Evolutionary conservation across 1,140 invertebrate genomes (phyloP), one percentile per base, ranked within the genome.

Genomic region (Neuroterus valhalla): DNA sequence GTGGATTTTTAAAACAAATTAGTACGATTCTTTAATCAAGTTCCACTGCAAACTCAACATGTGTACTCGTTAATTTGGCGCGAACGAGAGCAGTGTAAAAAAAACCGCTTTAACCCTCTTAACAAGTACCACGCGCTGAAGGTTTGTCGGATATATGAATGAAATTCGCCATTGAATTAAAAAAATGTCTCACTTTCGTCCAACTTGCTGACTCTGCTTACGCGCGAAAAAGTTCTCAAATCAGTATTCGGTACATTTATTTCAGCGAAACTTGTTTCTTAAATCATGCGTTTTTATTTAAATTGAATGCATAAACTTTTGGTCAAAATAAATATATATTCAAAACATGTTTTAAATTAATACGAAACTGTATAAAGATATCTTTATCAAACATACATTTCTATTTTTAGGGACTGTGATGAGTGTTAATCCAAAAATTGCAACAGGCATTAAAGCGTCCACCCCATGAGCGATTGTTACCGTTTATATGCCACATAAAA

Each of bases 1-100:
- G 78, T 66, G 50, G 77, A 77, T 73, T 77, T 74, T 76, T 70
- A 71, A 70, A 77, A 71, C 73, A 77, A 77, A 77, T 62, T 74
- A 74, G 71, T 78, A 70, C 55, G 45, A 43, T 79, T 74, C 72
- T 73, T 77, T 77, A 72, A 68, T 70, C 74, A 75, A 72, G 50
- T 71, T 76, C 74, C 71, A 76, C 69, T 77, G 66, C 73, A 52
- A 68, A 48, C 72, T 74, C 71, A 80, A 77, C 73, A 70, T 52
- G 50, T 70, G 72, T 55, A 70, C 73, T 75, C 74, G 71, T 79
- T 77, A 79, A 77, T 77, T 71, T 19, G 19, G 66, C 71, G 66
- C 55, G 70, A 72, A 72, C 46, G 70, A 79, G 77, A 79, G 66
- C 66, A 66, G 68, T 26, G 48, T 26, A 52, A 73, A 71, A 71